These are phyloP conservation scores for Morpho helenor DNA, from an alignment of 2,888 invertebrate species.

Conservation along the genomic window DNA sequence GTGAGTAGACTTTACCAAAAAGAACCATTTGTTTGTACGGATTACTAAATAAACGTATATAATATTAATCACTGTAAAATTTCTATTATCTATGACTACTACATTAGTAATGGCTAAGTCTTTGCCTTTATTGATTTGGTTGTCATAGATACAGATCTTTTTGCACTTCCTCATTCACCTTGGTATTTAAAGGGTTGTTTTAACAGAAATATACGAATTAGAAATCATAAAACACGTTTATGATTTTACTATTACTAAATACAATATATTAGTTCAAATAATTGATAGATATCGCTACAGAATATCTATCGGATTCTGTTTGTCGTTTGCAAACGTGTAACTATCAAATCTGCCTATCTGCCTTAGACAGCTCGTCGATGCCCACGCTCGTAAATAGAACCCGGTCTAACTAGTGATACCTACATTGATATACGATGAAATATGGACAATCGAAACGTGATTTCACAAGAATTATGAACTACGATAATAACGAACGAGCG, in stretches of 20 bases:
- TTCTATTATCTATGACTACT: too few species aligned
- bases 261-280: slow-evolving; percentile 1
- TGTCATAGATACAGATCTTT: too few species aligned
- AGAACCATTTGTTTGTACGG: too few species aligned
- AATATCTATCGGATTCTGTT: slow-evolving; percentile 42
- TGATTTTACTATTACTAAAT: slow-evolving; percentile 18
- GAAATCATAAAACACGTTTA: slow-evolving; percentile 28
- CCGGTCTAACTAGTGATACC: slow-evolving; percentile 58
- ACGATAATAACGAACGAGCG: slow-evolving; percentile 48
- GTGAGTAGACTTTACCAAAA: too few species aligned
- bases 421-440: slow-evolving; percentile 65
- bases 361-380: slow-evolving; percentile 46
- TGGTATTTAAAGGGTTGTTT: too few species aligned
- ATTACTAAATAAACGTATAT: too few species aligned
- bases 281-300: slow-evolving; percentile 11
- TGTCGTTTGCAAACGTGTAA: slow-evolving; percentile 42
- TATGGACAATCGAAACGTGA: slow-evolving; percentile 56
- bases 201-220: too few species aligned
- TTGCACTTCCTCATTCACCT: too few species aligned
- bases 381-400: slow-evolving; percentile 63
- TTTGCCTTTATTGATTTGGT: too few species aligned
- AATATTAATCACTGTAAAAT: too few species aligned
- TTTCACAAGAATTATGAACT: slow-evolving; percentile 56
- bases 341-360: slow-evolving; percentile 51
- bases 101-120: too few species aligned